These are phyloP conservation scores for Columba livia DNA, from an alignment of 2,113 vertebrate genomes.

Conservation along the genomic window DNA sequence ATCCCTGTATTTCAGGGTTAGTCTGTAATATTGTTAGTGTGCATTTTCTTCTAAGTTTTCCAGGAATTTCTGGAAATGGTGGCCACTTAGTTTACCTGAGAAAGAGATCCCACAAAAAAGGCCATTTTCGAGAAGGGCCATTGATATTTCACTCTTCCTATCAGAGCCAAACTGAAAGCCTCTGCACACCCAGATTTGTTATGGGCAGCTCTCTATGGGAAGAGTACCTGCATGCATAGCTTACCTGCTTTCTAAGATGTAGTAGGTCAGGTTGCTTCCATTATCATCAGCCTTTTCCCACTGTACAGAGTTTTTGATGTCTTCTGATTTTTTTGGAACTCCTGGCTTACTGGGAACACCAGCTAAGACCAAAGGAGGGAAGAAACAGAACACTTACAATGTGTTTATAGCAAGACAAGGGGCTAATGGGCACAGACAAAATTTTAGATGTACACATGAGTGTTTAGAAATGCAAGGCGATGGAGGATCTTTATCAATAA, in stretches of 20 bases:
- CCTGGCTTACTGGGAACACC: conserved; percentile 77
- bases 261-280: conserved; percentile 68
- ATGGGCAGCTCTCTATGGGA: not conserved
- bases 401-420: not conserved
- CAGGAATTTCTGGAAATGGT: not conserved
- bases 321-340: conserved; percentile 63
- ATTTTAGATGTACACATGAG: not conserved
- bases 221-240: not conserved
- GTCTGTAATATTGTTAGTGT: not conserved
- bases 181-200: not conserved
- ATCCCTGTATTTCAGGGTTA: not conserved
- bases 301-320: conserved; percentile 61
- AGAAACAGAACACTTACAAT: not conserved
- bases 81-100: not conserved
- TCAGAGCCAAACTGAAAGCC: not conserved
- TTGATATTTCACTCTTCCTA: not conserved
- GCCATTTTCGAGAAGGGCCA: not conserved
- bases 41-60: not conserved
- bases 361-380: conserved; percentile 46
- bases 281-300: conserved; percentile 78
- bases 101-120: not conserved
- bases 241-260: conserved; percentile 78
- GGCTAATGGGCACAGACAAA: not conserved
- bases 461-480: not conserved
- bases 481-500: not conserved